Conservation (phyloP, 2,797 vertebrate species). For the Balearica regulorum region DNA sequence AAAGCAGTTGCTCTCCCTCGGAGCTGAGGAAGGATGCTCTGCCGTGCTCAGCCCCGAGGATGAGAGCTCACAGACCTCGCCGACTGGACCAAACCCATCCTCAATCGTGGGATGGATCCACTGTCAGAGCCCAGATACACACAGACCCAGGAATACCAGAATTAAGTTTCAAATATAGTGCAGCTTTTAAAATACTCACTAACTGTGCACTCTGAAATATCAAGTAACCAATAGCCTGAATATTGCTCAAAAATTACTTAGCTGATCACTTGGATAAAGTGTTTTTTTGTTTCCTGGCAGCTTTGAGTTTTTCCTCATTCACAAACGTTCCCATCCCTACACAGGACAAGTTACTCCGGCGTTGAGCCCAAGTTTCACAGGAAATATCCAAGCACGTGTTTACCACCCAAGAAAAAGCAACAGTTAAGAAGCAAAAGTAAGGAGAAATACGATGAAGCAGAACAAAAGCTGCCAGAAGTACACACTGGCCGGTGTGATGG, state of each 20-base stretch:
- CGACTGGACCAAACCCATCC: not conserved
- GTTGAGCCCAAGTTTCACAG: too few relatives aligned
- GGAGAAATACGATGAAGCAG: not conserved
- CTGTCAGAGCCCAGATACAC: not conserved
- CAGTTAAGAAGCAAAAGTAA: not conserved
- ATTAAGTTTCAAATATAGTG: not conserved
- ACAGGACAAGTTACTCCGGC: not conserved
- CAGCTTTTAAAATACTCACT: not conserved
- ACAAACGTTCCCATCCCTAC: not conserved
- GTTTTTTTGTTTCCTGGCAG: not conserved
- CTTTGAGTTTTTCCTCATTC: not conserved
- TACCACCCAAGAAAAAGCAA: not conserved
- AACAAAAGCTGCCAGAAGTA: not conserved
- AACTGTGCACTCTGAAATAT: not conserved
- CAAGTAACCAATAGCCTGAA: not conserved
- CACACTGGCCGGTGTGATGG: too few relatives aligned
- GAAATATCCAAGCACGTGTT: not conserved
- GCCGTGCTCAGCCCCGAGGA: rapidly evolving
- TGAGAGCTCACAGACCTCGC: not conserved
- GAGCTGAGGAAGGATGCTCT: not conserved
- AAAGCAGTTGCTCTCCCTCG: not conserved
- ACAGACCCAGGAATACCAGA: not conserved
- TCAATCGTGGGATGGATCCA: not conserved
- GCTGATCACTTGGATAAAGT: not conserved
- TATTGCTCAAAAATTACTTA: not conserved